Conservation (phyloP, 2,888 invertebrate species). For the Punctoribates punctum region DNA sequence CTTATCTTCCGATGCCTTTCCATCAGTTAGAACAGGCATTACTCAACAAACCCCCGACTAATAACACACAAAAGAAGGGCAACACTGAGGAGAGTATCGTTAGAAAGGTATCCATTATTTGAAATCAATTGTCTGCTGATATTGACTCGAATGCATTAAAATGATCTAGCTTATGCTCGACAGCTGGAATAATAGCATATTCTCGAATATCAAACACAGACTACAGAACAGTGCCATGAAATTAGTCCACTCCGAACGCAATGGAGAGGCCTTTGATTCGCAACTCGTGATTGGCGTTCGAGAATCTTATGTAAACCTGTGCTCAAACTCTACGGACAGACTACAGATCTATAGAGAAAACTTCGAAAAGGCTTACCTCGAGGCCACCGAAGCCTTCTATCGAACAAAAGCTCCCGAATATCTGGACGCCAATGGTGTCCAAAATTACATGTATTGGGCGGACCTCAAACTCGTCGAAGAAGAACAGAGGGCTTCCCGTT, state of each 20-base stretch:
- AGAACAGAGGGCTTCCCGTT: constrained; percentile 83
- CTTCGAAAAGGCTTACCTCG: constrained; percentile 92
- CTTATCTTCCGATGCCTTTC: constrained; percentile 93
- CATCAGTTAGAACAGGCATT: constrained; percentile 82
- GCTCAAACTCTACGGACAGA: constrained; percentile 87
- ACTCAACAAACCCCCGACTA: constrained; percentile 63
- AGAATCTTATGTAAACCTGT: constrained; percentile 95
- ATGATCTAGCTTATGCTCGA: constrained; percentile 82
- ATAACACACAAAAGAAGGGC: constrained; percentile 57
- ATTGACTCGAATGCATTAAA: not conserved
- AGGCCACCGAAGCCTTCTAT: constrained; percentile 90
- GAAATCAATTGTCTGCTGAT: not conserved
- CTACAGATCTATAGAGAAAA: constrained; percentile 92
- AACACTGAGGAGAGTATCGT: constrained; percentile 82
- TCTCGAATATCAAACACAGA: constrained; percentile 87
- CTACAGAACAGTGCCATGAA: constrained; percentile 95
- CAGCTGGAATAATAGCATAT: constrained; percentile 97
- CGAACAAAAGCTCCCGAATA: constrained; percentile 82
- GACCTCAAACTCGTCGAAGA: constrained; percentile 92
- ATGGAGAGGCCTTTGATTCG: constrained; percentile 96
- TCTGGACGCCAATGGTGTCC: constrained; percentile 82
- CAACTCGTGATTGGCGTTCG: constrained; percentile 95
- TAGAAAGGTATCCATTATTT: constrained; percentile 54
- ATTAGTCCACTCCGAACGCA: constrained; percentile 90
- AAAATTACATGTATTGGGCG: constrained; percentile 95